Conservation (phyloP, 1,140 invertebrate genomes). For the Teleogryllus occipitalis region DNA sequence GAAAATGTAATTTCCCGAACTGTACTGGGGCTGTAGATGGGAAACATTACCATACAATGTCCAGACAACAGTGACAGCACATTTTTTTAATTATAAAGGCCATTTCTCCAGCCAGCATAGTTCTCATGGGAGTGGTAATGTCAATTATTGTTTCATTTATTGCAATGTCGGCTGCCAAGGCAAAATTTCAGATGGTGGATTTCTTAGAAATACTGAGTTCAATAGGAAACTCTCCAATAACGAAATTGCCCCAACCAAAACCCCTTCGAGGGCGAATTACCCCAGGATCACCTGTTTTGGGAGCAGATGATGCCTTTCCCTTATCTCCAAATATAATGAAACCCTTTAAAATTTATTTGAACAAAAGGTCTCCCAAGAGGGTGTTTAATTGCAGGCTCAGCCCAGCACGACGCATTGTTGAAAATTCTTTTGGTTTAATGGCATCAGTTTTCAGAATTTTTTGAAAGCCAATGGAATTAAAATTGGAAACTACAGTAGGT, state of each 20-base stretch:
- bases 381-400: background rate
- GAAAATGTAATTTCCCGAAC: background rate
- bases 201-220: background rate
- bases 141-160: background rate
- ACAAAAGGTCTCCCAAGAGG: background rate
- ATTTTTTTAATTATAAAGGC: too few species aligned
- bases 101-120: too few species aligned
- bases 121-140: too few species aligned
- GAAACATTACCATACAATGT: background rate
- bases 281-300: background rate
- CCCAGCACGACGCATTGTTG: background rate
- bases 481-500: too few species aligned
- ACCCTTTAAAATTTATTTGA: background rate
- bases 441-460: background rate
- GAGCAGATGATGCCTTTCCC: background rate
- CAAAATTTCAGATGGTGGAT: background rate
- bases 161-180: background rate
- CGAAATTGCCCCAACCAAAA: background rate
- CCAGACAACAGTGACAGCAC: too few species aligned
- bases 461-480: constrained; percentile 6
- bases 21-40: background rate
- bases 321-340: background rate
- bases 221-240: background rate
- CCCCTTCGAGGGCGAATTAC: background rate
- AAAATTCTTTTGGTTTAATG: background rate